Percentiles rank a stretch among this genome's conserved stretches.
These are phyloP conservation scores for Megalopta genalis DNA, from an alignment of 1,140 invertebrate genomes.

Conservation along the genomic window DNA sequence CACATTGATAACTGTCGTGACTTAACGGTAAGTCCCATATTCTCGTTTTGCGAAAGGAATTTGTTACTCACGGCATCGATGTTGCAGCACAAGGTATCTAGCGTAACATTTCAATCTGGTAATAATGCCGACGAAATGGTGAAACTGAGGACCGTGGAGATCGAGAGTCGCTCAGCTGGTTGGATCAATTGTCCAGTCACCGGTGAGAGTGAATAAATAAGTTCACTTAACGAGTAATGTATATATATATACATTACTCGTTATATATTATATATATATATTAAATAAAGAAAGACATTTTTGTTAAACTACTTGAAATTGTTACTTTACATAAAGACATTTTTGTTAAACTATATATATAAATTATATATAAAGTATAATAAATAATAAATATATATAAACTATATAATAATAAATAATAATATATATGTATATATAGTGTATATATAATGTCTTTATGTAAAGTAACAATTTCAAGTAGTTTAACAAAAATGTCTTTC, in stretches of 20 bases:
- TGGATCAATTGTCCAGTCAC: constrained; percentile 93
- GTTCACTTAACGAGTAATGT: too few species aligned
- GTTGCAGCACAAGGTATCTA: constrained; percentile 93
- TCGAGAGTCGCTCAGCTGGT: constrained; percentile 89
- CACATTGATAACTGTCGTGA: constrained; percentile 97
- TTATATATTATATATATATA: too few species aligned
- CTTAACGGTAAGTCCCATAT: constrained; percentile 75
- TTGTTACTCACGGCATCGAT: constrained; percentile 10
- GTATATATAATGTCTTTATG: too few species aligned
- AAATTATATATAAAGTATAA: too few species aligned
- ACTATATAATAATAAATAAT: too few species aligned
- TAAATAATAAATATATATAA: too few species aligned
- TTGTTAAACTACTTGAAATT: constrained; percentile 23
- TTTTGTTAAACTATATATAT: too few species aligned
- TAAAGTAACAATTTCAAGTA: too few species aligned
- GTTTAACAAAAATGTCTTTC: constrained; percentile 26
- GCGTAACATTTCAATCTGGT: constrained; percentile 90
- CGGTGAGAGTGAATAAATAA: constrained; percentile 75
- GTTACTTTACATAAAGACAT: too few species aligned
- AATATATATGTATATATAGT: too few species aligned
- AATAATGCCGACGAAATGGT: constrained; percentile 89
- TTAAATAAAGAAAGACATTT: too few species aligned
- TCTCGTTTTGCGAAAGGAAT: constrained; percentile 20
- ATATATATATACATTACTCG: too few species aligned
- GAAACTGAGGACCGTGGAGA: constrained; percentile 89